Evolutionary conservation across 2,888 invertebrate genomes (phyloP), one percentile per base, ranked within the genome.

Genomic region (Galerucella pusilla): DNA sequence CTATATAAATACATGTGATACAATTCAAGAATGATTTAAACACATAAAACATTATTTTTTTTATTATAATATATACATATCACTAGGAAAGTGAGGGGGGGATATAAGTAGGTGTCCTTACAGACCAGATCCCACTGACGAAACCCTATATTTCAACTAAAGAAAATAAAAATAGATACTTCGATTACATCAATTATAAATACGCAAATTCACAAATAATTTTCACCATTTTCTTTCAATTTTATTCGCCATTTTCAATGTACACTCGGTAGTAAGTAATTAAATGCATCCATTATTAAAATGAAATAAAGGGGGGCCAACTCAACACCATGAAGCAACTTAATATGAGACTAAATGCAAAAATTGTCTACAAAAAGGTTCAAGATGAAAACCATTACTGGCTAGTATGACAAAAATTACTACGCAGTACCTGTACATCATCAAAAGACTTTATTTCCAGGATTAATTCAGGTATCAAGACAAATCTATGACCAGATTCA

Each of bases 1-100:
- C 82, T 85, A 83, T 84, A 85, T 84, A 85, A 84, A 84, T 85
- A 85, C 84, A 85, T 83, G 83, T 84, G 82, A 82, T 81, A 83
- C 81, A 82, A 83, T 83, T 81, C 83, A 84, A 84, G 83, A 84
- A 82, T 83, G 83, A 82, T 84, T 78, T 78, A 75, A 78, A 80
- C 76, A 78, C 71, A 73, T 80, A 82, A 74, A 74, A 74, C 66
- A 68, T 73, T 45, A 28, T 60, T 60, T 45, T 70, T 72, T 66
- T 73, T 71, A 73, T 74, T 46, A 67, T 69, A 68, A 71, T 85
- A 85, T 85, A 85, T 84, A 85, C 84, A 85, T 85, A 85, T 85
- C 84, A 84, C 85, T 84, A 81, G 82, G 82, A 80, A 83, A 78
- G 81, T 80, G 83, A 83, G 83, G 77, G 79, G 79, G 77, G 75